phyloP scores from a whole-genome alignment of 2,888 invertebrate species.

The Unio pictorum region DNA sequence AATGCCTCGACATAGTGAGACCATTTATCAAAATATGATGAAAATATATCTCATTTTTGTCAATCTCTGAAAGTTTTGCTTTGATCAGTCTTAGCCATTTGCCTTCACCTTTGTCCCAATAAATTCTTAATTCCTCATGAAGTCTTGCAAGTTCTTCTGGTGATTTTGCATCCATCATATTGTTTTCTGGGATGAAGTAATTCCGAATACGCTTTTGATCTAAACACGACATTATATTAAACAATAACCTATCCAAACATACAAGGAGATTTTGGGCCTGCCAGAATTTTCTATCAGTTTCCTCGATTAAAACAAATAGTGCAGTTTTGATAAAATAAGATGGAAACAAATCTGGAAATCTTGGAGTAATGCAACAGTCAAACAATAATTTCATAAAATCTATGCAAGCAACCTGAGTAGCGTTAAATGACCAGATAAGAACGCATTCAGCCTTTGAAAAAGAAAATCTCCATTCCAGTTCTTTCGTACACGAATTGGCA shows the following conservation, averaged over 20 bases:
- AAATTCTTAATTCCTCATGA: not conserved
- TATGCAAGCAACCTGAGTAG: slow-evolving; percentile 2
- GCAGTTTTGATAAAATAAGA: slow-evolving; percentile 8
- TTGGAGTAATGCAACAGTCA: not conserved
- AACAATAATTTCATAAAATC: slow-evolving; percentile 6
- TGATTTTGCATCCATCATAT: slow-evolving; percentile 10
- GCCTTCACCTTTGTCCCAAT: not conserved
- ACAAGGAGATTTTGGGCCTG: not conserved
- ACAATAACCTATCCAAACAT: not conserved
- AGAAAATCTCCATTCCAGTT: slow-evolving; percentile 6
- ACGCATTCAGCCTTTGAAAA: slow-evolving; percentile 3
- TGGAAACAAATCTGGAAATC: slow-evolving; percentile 7
- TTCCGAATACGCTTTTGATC: not conserved
- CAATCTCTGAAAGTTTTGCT: not conserved
- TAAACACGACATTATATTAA: not conserved
- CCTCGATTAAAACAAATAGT: slow-evolving; percentile 5
- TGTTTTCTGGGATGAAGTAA: slow-evolving; percentile 8
- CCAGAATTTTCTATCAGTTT: slow-evolving; percentile 1
- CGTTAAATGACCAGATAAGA: slow-evolving; percentile 7
- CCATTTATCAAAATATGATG: slow-evolving; percentile 5
- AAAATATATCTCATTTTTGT: slow-evolving; percentile 6
- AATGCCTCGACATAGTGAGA: not conserved
- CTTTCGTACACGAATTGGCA: not conserved
- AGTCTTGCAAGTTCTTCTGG: not conserved
- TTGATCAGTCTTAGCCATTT: not conserved